Evolutionary conservation across 2,797 vertebrate species (phyloP).

Genomic region (Artibeus lituratus): DNA sequence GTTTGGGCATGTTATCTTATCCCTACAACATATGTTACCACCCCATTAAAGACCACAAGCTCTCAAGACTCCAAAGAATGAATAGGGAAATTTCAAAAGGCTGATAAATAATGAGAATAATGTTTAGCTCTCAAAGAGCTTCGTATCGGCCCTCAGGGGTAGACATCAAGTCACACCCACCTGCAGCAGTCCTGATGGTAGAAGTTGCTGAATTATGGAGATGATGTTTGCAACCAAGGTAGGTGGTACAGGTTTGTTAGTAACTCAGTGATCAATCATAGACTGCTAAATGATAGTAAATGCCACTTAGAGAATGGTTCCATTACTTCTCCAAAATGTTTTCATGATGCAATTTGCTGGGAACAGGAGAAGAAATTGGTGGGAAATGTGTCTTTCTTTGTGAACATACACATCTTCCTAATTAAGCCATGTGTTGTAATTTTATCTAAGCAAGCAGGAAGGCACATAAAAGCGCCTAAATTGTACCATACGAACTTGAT

Average conservation of each 20-base stretch:
- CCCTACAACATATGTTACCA: neutral
- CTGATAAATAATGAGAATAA: neutral
- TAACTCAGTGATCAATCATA: neutral
- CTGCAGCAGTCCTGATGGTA: neutral
- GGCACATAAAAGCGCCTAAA: conserved; percentile 45
- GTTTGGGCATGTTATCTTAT: neutral
- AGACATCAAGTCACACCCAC: neutral
- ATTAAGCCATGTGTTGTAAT: conserved; percentile 53
- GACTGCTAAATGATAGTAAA: conserved; percentile 12
- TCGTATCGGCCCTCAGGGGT: neutral
- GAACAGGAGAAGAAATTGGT: neutral
- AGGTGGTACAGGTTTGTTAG: neutral
- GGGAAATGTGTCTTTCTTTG: neutral
- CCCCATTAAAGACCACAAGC: neutral
- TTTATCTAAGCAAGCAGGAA: conserved; percentile 66
- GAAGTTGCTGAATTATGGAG: neutral
- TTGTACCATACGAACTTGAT: conserved; percentile 45
- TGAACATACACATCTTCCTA: conserved; percentile 40
- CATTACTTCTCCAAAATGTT: conserved; percentile 8
- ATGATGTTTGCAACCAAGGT: neutral
- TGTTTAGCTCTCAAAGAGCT: neutral
- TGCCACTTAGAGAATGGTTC: neutral
- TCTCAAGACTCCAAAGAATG: neutral
- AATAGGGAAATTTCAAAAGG: neutral
- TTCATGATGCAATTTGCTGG: neutral